phyloP scores from a whole-genome alignment of 92 coral and sea anemone genomes.

The Chrysogorgia sp. region DNA sequence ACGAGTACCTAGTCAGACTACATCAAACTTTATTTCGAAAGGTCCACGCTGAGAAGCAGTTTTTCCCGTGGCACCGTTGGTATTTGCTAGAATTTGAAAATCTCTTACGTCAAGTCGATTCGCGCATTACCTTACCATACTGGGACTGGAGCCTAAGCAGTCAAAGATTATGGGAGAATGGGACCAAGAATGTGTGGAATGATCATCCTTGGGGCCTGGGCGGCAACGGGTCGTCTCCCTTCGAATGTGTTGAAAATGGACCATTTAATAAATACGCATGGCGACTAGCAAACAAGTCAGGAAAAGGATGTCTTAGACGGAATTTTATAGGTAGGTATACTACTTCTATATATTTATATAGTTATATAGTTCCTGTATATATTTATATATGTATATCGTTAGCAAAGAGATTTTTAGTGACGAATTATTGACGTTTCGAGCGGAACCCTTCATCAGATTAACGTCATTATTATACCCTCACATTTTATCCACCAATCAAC shows the following conservation, averaged over 20 bases:
- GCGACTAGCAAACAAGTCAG: slow-evolving; percentile 8
- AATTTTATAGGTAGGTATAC: no score
- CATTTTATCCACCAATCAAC: no score
- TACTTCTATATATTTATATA: no score
- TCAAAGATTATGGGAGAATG: no score
- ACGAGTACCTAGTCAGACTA: slow-evolving; percentile 5
- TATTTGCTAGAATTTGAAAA: slow-evolving; percentile 75
- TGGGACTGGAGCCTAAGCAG: slow-evolving; percentile 76
- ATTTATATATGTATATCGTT: no score
- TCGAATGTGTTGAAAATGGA: slow-evolving; percentile 7
- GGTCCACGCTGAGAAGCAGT: slow-evolving; percentile 58
- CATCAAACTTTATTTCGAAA: slow-evolving; percentile 24
- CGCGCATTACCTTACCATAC: slow-evolving; percentile 76
- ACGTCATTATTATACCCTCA: no score
- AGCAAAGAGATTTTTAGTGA: no score
- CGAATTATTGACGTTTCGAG: no score
- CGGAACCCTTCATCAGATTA: no score
- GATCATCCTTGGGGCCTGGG: slow-evolving; percentile 21
- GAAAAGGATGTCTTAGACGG: slow-evolving; percentile 4
- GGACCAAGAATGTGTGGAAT: slow-evolving; percentile 25
- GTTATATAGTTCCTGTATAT: no score
- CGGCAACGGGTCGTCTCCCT: slow-evolving; percentile 18
- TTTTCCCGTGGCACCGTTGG: slow-evolving; percentile 92
- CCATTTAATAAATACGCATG: neutral
- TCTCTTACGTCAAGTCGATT: slow-evolving; percentile 71